A percentile compares a stretch with the other conserved stretches of the same genome.
Conservation (phyloP, 2,888 invertebrate genomes). For the Nymphalis urticae region DNA sequence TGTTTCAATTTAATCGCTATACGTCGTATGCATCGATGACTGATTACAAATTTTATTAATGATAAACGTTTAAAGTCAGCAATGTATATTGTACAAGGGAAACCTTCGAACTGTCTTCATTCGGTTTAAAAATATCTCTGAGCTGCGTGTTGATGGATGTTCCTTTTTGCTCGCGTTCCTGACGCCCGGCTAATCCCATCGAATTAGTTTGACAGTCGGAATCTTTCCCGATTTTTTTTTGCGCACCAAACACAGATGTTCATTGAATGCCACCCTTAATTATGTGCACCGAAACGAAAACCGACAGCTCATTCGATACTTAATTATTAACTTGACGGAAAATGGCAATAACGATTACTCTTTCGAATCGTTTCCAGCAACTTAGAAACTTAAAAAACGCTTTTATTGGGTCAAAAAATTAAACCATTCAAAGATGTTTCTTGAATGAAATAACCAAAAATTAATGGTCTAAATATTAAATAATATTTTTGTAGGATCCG, state of each 20-base stretch:
- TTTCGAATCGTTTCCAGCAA: not conserved
- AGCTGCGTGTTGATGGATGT: constrained; percentile 66
- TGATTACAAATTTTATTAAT: not conserved
- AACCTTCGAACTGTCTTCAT: constrained; percentile 2
- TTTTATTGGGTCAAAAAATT: not conserved
- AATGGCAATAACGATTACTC: not conserved
- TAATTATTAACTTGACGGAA: constrained; percentile 20
- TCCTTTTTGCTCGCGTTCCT: constrained; percentile 73
- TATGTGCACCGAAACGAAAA: constrained; percentile 72
- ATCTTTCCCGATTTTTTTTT: constrained; percentile 74
- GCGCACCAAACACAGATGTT: constrained; percentile 66
- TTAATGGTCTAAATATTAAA: no score
- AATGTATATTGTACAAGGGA: not conserved
- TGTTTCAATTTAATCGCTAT: not conserved
- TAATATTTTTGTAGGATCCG: not conserved
- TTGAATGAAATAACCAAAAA: no score
- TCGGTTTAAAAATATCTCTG: constrained; percentile 54
- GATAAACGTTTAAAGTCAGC: not conserved
- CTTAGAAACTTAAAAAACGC: not conserved
- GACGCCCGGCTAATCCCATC: constrained; percentile 60
- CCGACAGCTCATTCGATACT: constrained; percentile 39
- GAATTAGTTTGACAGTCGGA: constrained; percentile 77
- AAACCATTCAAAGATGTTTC: no score
- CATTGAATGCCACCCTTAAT: constrained; percentile 67
- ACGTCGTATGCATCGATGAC: not conserved